A percentile compares a stretch with the other conserved stretches of the same genome.
Conservation (phyloP, 92 coral and sea anemone genomes). For the Pocillopora grandis region DNA sequence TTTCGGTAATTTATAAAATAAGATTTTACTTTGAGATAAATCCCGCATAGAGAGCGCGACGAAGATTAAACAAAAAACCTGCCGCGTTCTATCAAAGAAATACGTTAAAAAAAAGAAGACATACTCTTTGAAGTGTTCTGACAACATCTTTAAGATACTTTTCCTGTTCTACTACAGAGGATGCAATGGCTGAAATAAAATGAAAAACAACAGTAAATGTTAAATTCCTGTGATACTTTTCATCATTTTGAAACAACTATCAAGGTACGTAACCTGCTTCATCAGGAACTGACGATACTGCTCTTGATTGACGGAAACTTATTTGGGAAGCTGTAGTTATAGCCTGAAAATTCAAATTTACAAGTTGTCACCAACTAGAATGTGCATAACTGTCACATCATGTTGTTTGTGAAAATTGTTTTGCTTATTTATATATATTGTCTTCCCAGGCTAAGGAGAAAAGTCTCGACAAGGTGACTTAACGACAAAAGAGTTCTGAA, state of each 20-base stretch:
- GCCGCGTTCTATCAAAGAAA: neutral
- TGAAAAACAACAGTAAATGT: neutral
- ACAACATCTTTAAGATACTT: conserved; percentile 77
- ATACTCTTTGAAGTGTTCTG: conserved; percentile 83
- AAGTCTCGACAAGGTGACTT: too few relatives aligned
- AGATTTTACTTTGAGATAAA: too few relatives aligned
- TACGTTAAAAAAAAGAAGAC: neutral
- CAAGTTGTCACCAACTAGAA: neutral
- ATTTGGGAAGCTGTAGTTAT: conserved; percentile 76
- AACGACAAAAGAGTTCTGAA: too few relatives aligned
- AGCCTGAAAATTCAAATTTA: conserved; percentile 58
- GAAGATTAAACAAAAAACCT: neutral
- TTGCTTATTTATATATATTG: too few relatives aligned
- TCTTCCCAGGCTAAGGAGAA: too few relatives aligned
- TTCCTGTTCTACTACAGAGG: conserved; percentile 86
- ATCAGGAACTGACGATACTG: conserved; percentile 45
- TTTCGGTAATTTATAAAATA: too few relatives aligned
- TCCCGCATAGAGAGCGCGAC: neutral
- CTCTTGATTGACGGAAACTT: conserved; percentile 64
- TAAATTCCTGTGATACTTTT: neutral
- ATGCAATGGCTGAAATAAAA: conserved; percentile 59
- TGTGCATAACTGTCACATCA: neutral
- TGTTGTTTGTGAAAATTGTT: too few relatives aligned
- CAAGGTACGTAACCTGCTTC: conserved; percentile 64
- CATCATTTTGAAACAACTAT: neutral